Conservation (phyloP, 2,888 invertebrate genomes). For the Heteromurus nitidus region DNA sequence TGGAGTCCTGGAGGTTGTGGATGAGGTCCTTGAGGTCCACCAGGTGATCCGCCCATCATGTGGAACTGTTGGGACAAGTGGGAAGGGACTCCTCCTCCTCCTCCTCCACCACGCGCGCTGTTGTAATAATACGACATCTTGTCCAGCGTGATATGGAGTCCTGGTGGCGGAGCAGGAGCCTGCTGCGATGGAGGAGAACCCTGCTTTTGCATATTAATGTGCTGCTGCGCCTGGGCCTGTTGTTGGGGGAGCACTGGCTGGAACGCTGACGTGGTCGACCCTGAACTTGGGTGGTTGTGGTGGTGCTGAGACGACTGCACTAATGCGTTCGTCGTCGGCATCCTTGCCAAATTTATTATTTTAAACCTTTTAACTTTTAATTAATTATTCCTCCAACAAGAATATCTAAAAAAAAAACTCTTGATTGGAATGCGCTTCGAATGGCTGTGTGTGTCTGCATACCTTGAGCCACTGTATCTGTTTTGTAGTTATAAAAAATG, state of each 20-base stretch:
- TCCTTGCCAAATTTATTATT: neutral
- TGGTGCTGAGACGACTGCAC: neutral
- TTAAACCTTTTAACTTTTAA: neutral
- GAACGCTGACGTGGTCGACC: slow-evolving; percentile 21
- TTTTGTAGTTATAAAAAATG: too few relatives aligned
- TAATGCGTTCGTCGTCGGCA: neutral
- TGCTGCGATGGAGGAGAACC: neutral
- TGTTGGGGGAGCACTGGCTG: slow-evolving; percentile 36
- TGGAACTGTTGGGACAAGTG: neutral
- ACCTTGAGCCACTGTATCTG: too few relatives aligned
- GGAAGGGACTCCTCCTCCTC: too few relatives aligned
- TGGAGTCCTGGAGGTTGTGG: too few relatives aligned
- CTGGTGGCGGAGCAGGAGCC: neutral
- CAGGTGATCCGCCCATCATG: neutral
- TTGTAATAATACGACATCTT: slow-evolving; percentile 44
- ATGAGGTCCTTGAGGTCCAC: neutral
- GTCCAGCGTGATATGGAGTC: slow-evolving; percentile 24
- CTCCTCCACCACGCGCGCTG: too few relatives aligned
- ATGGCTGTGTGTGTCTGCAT: too few relatives aligned
- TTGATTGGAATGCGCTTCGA: neutral
- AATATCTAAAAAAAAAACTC: too few relatives aligned
- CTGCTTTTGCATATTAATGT: neutral
- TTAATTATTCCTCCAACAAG: too few relatives aligned
- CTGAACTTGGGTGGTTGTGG: neutral
- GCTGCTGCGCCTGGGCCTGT: neutral